Base-by-base conservation (phyloP, 2,888 invertebrate genomes). In the Platerodrilus igneus region DNA sequence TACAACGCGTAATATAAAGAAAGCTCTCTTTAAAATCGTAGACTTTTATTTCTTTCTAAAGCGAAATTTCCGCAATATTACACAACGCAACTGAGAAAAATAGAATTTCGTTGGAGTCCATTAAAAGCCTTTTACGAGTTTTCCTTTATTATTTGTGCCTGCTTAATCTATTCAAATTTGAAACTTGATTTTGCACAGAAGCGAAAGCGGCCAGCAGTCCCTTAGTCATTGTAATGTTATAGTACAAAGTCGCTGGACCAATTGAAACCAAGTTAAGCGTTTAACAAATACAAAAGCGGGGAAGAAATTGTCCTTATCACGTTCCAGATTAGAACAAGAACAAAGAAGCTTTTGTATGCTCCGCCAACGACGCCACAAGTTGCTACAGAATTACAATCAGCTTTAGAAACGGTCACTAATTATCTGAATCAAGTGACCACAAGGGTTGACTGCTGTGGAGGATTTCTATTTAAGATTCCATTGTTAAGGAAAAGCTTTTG, bases 21-120 rank as follows among this genome's bases (percentile, higher is more conserved):
- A n/a, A n/a, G n/a, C n/a, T n/a, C n/a, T 63, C 60, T 62, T 56
- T 64, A 62, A 64, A 64, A 64, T 64, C 64, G 62, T 62, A 57
- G 63, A 61, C 60, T 61, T 63, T 63, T 64, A 61, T 60, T 62
- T 59, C 55, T 48, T 50, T 54, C 54, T 60, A 58, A 61, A 61
- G 30, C 30, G 26, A 39, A 44, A 41, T 41, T 28, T 37, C 36
- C 41, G n/a, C n/a, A n/a, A n/a, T n/a, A n/a, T n/a, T n/a, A n/a
- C n/a, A n/a, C n/a, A n/a, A n/a, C n/a, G n/a, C n/a, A n/a, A n/a
- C n/a, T n/a, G n/a, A n/a, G n/a, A n/a, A n/a, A n/a, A n/a, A n/a
- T n/a, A n/a, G n/a, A n/a, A n/a, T n/a, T n/a, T n/a, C n/a, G n/a
- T n/a, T n/a, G n/a, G n/a, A n/a, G n/a, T n/a, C n/a, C n/a, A n/a